Conservation (phyloP, 2,888 invertebrate species). For the Dicyrtomina minuta region DNA sequence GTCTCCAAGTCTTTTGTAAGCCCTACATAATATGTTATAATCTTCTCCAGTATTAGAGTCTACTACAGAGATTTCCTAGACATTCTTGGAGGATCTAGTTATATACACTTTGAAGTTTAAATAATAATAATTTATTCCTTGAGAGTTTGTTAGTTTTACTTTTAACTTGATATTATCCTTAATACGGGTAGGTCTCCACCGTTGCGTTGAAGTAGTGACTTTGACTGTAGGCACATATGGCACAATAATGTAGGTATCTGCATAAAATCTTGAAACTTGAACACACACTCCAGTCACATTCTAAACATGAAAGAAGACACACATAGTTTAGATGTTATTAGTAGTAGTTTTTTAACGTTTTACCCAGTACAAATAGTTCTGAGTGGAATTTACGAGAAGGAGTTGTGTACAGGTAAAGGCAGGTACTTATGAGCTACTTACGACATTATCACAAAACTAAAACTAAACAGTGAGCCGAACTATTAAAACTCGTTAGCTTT, state of each 20-base stretch:
- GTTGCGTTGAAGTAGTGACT: too few species aligned
- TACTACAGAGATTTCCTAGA: too few species aligned
- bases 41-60: too few species aligned
- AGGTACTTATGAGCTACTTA: neutral
- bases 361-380: neutral
- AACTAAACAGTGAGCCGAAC: neutral
- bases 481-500: constrained; percentile 19
- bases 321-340: neutral
- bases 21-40: too few species aligned
- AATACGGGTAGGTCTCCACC: too few species aligned
- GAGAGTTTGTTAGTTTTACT: too few species aligned
- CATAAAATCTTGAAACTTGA: too few species aligned
- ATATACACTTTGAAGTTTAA: neutral
- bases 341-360: neutral
- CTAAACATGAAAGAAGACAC: neutral
- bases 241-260: too few species aligned
- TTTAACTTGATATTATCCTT: too few species aligned
- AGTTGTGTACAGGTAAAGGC: too few species aligned
- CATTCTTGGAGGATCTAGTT: neutral
- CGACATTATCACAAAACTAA: neutral
- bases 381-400: too few species aligned
- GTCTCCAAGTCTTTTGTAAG: neutral
- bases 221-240: too few species aligned
- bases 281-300: neutral
- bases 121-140: constrained; percentile 11